A percentile compares a stretch with the other conserved stretches of the same genome.
Conservation (phyloP, 2,797 vertebrate species). For the Sebastes nivosus region DNA sequence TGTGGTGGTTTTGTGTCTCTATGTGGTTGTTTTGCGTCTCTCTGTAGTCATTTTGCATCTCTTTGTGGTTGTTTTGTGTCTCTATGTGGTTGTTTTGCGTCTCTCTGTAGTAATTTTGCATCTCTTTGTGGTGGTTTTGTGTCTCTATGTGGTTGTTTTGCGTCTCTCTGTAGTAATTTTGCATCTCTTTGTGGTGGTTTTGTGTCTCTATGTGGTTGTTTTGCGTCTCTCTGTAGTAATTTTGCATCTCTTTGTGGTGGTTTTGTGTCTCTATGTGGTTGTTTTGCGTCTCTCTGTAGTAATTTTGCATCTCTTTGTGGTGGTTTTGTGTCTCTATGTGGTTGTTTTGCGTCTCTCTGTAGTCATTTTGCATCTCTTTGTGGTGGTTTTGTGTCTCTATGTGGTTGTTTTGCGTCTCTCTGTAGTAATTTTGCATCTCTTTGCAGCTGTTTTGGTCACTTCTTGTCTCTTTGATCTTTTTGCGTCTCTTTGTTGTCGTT, state of each 20-base stretch:
- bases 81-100: accelerated
- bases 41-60: accelerated
- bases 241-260: accelerated
- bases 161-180: too few relatives aligned
- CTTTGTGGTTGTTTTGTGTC: accelerated
- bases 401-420: too few relatives aligned
- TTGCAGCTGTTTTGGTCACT: too few relatives aligned
- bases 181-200: accelerated
- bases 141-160: too few relatives aligned
- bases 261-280: too few relatives aligned
- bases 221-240: accelerated
- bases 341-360: accelerated
- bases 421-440: too few relatives aligned
- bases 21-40: accelerated
- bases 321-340: accelerated
- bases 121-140: accelerated
- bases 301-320: accelerated
- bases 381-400: too few relatives aligned
- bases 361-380: too few relatives aligned
- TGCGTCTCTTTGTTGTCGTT: too few relatives aligned
- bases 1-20: too few relatives aligned
- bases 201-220: accelerated
- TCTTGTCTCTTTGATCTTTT: too few relatives aligned
- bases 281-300: accelerated
- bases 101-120: accelerated